Base-by-base conservation (phyloP, 1,140 invertebrate genomes). In the Zaprionus tsacasi region DNA sequence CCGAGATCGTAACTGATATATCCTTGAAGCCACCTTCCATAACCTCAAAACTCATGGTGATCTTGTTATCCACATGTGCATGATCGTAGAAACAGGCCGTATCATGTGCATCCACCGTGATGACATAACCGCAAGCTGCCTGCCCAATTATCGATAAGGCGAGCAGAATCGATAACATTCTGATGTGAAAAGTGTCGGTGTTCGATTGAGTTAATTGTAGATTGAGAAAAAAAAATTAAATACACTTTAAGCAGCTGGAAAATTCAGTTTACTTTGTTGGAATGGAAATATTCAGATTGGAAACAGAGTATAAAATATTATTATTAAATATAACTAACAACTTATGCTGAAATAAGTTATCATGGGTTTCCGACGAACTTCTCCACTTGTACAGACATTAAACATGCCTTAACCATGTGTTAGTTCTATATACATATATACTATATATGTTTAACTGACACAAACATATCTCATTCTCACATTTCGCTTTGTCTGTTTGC, bases 11-110 rank as follows among this genome's bases (percentile, higher is more conserved):
- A 36, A 89, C 54, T 0, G 36, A 78, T 15, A 89, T 78, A 12
- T 89, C 85, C 60, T 76, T 85, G 55, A 89, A 89, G 48, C 85
- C 85, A 7, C 85, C 85, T 2, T 89, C 85, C 86, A 89, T 90
- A 3, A 89, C 85, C 72, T 89, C 85, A 27, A 81, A 89, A 27
- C 55, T 71, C 7, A 90, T 63, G 30, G 78, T 77, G 8, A 89
- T 52, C 66, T 72, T 76, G 8, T 89, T 78, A 12, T 52, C 33
- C 17, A 21, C 48, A 7, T 52, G 15, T 0, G 76, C 85, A 1
- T 25, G 36, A 15, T 89, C 81, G 40, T 60, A 77, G 35, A 90
- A 89, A 43, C 85, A 89, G 36, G n/a, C 35, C 1, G 17, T 56
- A 11, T 90, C 85, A 11, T 90, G 86, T 40, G 85, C 78, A 45